Percentiles rank a stretch among this genome's conserved stretches.
Conservation (phyloP, 1,140 invertebrate genomes). For the Ceratosolen fusciceps region DNA sequence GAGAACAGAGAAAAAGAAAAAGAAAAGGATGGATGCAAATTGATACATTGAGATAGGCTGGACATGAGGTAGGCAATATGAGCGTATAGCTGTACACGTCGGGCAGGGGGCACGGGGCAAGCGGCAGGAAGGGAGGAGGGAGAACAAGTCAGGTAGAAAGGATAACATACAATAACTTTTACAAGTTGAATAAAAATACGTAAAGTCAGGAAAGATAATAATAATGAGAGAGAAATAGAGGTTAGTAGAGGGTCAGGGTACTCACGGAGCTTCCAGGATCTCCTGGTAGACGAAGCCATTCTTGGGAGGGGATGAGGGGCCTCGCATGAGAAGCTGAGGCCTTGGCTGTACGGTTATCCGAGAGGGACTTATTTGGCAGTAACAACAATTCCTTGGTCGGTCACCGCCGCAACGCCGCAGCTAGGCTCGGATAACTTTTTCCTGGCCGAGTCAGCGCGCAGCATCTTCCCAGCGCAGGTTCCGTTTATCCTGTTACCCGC, state of each 20-base stretch:
- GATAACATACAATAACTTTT: background rate
- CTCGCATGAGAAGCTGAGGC: background rate
- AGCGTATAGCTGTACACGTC: too few relatives aligned
- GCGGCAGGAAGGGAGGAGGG: background rate
- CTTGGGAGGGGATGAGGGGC: constrained; percentile 49
- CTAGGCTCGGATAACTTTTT: constrained; percentile 52
- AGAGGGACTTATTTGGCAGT: constrained; percentile 69
- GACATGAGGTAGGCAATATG: too few relatives aligned
- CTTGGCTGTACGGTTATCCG: constrained; percentile 46
- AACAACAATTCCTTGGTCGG: constrained; percentile 59
- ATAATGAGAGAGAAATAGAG: too few relatives aligned
- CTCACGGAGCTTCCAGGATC: constrained; percentile 76
- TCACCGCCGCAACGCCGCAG: constrained; percentile 49
- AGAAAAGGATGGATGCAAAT: too few relatives aligned
- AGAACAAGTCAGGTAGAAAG: background rate
- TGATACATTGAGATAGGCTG: too few relatives aligned
- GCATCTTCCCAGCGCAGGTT: constrained; percentile 35
- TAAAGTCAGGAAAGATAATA: background rate
- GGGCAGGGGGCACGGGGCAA: too few relatives aligned
- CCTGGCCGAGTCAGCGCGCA: constrained; percentile 52
- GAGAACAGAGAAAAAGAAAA: background rate
- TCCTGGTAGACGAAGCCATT: constrained; percentile 75
- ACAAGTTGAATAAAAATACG: background rate
- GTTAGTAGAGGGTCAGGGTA: constrained; percentile 6
- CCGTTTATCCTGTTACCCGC: constrained; percentile 50